Evolutionary conservation across 2,888 invertebrate species (phyloP), one percentile per base, ranked within the genome.

Genomic region (Euzophera pinguis): DNA sequence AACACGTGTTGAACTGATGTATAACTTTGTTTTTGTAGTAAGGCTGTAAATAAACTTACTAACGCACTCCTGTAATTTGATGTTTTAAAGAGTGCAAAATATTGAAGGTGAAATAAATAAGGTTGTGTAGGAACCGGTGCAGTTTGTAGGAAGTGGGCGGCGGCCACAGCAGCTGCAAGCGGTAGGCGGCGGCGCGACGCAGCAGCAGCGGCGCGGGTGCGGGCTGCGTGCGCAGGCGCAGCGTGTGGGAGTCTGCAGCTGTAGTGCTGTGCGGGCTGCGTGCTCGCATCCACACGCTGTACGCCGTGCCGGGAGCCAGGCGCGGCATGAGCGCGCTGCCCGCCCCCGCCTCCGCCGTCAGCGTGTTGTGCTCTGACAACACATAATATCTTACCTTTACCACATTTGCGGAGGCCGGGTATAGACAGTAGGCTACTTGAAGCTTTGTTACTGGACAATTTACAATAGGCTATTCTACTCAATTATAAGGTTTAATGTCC

Each of bases 221-320:
- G 0, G 95, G 92, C 73, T 92, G 95, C 12, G 96, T 97, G 47
- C 89, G 91, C 14, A 96, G 91, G 7, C 86, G 80, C 6, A 94
- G 84, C 13, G 85, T 84, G 1, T 88, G 79, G 58, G 94, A 95
- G 65, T 93, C 92, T 1, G 92, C 94, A 50, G 69, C 62, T 22
- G 92, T 92, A 1, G 92, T 87, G 53, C 91, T 93, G 64, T 94
- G 92, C 49, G 92, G 91, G 1, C 96, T 95, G 64, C 94, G 94
- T 1, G 95, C 95, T 41, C 94, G 91, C 35, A 96, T 93, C 93
- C 94, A 95, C 38, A 96, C 92, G 4, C 86, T 84, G 75, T 95
- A 98, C 4, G 90, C 91, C 48, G 93, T 94, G 62, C 92, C 93
- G 0, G 95, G 94, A 0, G 92, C 80, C 12, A 96, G 78, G 1